These are phyloP conservation scores for Apamea crenata DNA, from an alignment of 2,888 invertebrate species.

Conservation along the genomic window DNA sequence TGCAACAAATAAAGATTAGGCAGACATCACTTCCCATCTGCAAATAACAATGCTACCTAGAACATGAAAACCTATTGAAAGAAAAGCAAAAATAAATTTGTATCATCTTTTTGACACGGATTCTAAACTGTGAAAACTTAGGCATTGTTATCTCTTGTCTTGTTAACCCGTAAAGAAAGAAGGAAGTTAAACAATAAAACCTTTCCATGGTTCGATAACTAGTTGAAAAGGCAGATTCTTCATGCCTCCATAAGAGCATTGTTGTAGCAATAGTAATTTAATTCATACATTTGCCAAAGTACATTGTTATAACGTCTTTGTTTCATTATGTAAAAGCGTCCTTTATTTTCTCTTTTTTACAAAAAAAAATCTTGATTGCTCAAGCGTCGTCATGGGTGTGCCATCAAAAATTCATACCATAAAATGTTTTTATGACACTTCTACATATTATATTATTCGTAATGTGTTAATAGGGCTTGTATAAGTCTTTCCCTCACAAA, in stretches of 20 bases:
- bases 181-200: constrained; percentile 24
- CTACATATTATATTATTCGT: neutral
- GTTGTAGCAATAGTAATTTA: neutral
- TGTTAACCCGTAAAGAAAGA: constrained; percentile 13
- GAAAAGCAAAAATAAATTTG: neutral
- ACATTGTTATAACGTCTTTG: constrained; percentile 39
- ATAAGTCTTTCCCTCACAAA: neutral
- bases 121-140: constrained; percentile 8
- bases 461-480: neutral
- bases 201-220: constrained; percentile 23
- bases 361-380: constrained; percentile 23
- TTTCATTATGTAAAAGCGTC: constrained; percentile 28
- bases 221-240: constrained; percentile 14
- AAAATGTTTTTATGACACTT: constrained; percentile 34
- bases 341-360: constrained; percentile 42
- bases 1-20: neutral
- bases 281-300: constrained; percentile 16
- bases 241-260: constrained; percentile 11
- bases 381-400: constrained; percentile 24
- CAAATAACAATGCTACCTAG: neutral
- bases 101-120: constrained; percentile 5
- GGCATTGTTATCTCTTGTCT: constrained; percentile 4
- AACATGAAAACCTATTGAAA: constrained; percentile 9
- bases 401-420: constrained; percentile 27
- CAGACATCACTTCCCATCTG: neutral